Percentiles rank a stretch among this genome's conserved stretches.
phyloP scores from a whole-genome alignment of 2,888 invertebrate species.

The Aspidiotus rigidus region DNA sequence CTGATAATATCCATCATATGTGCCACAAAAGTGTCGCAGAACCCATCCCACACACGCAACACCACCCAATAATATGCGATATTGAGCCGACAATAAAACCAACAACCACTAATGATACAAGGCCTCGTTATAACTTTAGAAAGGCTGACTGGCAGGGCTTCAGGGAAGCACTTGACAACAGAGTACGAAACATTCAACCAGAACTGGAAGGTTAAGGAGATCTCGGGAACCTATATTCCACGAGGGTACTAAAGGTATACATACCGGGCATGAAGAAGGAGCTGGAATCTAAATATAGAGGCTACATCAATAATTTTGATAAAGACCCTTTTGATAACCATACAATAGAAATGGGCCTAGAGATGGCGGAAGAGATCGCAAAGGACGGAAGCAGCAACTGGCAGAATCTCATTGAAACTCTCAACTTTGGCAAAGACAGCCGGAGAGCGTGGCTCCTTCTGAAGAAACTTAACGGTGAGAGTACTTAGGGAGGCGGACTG shows the following conservation, averaged over 20 bases:
- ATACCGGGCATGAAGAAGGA: not conserved
- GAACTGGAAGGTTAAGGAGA: conserved; percentile 7
- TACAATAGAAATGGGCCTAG: too few relatives aligned
- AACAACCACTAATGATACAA: conserved; percentile 6
- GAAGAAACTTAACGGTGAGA: too few relatives aligned
- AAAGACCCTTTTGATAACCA: too few relatives aligned
- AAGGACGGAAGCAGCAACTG: too few relatives aligned
- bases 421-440: too few relatives aligned
- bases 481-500: not conserved
- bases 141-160: conserved; percentile 9
- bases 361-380: too few relatives aligned
- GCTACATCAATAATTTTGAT: not conserved
- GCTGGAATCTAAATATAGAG: not conserved
- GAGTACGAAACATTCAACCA: conserved; percentile 3
- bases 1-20: too few relatives aligned
- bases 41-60: too few relatives aligned
- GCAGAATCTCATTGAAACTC: too few relatives aligned
- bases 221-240: not conserved
- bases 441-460: too few relatives aligned
- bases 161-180: not conserved
- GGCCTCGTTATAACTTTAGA: too few relatives aligned
- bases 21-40: too few relatives aligned
- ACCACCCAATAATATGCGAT: conserved; percentile 7
- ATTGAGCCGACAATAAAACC: conserved; percentile 8
- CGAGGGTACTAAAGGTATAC: not conserved